Evolutionary conservation across 2,888 invertebrate genomes (phyloP), one percentile per base, ranked within the genome.

Genomic region (Tortricodes alternella): DNA sequence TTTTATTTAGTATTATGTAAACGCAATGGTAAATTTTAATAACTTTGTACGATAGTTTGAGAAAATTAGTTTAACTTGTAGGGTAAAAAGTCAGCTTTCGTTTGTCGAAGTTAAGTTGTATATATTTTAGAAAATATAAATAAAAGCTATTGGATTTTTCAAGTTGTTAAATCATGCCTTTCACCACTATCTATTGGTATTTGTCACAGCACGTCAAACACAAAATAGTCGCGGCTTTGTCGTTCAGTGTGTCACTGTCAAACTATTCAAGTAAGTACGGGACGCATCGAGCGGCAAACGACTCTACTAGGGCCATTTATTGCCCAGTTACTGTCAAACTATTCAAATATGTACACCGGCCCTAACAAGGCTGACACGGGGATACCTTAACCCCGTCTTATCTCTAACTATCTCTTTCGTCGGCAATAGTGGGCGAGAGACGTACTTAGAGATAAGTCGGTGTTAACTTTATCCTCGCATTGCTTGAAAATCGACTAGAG

Each of bases 61-160:
- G 43, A 35, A 35, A 3, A 32, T 35, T 35, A 49, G 55, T 18
- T 37, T 49, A 43, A 32, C 19, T 46, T 37, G 37, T 43, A 37
- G 55, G 49, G 43, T 43, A 27, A 21, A 43, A 37, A 43, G 50
- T 41, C n/a, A n/a, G n/a, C 23, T 46, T 27, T 23, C 32, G 38
- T 27, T 23, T 53, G 46, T 53, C 38, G 34, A 41, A 19, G 34
- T 13, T 53, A 39, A 53, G 34, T 53, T 53, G 53, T 48, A 41
- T 53, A n/a, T n/a, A 48, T 48, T 53, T 53, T 41, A 41, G 34
- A 39, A 32, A 46, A 38, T 48, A 52, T 44, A n/a, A 53, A 53
- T 53, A 53, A 53, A 53, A 39, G n/a, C 37, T 53, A 53, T 34
- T 41, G 53, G 39, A 41, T 48, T 38, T 18, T 6, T 34, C 6